Conservation (phyloP, 1,140 invertebrate species). For the Musca vetustissima region DNA sequence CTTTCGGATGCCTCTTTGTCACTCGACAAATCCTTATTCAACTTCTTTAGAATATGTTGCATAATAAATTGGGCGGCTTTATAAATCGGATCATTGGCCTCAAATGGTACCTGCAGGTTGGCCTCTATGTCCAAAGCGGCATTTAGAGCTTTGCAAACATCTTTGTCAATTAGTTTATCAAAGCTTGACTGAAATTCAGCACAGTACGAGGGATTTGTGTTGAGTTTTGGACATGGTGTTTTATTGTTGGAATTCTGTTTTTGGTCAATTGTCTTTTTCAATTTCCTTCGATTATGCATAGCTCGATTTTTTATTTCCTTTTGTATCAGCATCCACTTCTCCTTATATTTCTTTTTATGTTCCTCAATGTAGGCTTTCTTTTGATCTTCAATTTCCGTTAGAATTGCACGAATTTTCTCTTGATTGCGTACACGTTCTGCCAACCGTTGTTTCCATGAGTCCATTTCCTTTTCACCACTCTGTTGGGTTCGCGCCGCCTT, state of each 20-base stretch:
- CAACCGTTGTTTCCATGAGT: conserved; percentile 44
- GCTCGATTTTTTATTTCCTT: conserved; percentile 39
- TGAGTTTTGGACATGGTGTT: background rate
- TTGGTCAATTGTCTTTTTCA: background rate
- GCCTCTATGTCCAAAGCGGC: conserved; percentile 45
- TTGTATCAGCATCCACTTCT: conserved; percentile 45
- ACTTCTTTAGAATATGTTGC: conserved; percentile 39
- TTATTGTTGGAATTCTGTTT: conserved; percentile 21
- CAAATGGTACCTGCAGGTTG: conserved; percentile 34
- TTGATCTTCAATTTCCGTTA: conserved; percentile 35
- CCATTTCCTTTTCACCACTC: conserved; percentile 35
- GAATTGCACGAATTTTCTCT: conserved; percentile 34
- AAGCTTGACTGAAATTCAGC: conserved; percentile 41
- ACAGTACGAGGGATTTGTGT: conserved; percentile 34
- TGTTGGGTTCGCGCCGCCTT: conserved; percentile 33
- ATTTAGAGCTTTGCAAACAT: conserved; percentile 46
- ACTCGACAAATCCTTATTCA: conserved; percentile 43
- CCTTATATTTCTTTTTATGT: conserved; percentile 32
- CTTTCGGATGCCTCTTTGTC: conserved; percentile 36
- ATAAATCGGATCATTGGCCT: conserved; percentile 46
- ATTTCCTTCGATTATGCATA: background rate
- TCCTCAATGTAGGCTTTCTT: conserved; percentile 39
- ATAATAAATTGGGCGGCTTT: conserved; percentile 49
- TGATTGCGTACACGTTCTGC: conserved; percentile 44
- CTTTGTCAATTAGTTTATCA: conserved; percentile 42